Conservation (phyloP, 1,140 invertebrate species). For the Aphelenchoides avenae region DNA sequence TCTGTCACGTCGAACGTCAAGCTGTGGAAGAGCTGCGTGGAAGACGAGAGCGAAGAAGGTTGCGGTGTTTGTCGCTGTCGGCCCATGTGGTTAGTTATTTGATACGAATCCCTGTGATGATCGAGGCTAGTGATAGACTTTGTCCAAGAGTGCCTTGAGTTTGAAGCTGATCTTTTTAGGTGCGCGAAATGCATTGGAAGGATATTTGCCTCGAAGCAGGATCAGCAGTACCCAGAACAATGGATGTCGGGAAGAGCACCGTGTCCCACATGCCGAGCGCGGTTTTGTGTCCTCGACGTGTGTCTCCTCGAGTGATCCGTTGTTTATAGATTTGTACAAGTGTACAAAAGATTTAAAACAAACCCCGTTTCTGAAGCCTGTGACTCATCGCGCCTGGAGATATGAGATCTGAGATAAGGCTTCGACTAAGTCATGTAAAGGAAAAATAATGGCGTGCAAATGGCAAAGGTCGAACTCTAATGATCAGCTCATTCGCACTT, state of each 20-base stretch:
- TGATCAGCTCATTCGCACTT: too few species aligned
- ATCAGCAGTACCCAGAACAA: constrained; percentile 27
- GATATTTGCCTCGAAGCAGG: constrained; percentile 32
- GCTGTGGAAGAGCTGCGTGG: constrained; percentile 21
- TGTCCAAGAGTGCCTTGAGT: too few species aligned
- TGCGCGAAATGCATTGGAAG: constrained; percentile 30
- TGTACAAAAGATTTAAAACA: constrained; percentile 7
- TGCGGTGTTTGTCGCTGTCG: constrained; percentile 22
- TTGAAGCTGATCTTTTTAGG: constrained; percentile 15
- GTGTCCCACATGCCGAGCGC: constrained; percentile 23
- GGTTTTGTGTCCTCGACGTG: constrained; percentile 36
- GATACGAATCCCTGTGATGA: too few species aligned
- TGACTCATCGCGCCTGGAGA: too few species aligned
- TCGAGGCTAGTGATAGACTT: too few species aligned
- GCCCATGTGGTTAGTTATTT: constrained; percentile 39
- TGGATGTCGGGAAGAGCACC: constrained; percentile 30
- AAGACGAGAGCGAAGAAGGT: constrained; percentile 17
- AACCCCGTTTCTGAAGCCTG: too few species aligned
- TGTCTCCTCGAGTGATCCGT: constrained; percentile 10
- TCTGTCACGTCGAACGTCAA: constrained; percentile 15
- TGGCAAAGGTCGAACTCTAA: too few species aligned
- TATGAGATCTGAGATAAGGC: too few species aligned
- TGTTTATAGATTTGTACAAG: too few species aligned
- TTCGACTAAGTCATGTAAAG: too few species aligned
- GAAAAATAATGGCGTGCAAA: too few species aligned